phyloP scores from a whole-genome alignment of 2,888 invertebrate species.

The Emmelina monodactyla region DNA sequence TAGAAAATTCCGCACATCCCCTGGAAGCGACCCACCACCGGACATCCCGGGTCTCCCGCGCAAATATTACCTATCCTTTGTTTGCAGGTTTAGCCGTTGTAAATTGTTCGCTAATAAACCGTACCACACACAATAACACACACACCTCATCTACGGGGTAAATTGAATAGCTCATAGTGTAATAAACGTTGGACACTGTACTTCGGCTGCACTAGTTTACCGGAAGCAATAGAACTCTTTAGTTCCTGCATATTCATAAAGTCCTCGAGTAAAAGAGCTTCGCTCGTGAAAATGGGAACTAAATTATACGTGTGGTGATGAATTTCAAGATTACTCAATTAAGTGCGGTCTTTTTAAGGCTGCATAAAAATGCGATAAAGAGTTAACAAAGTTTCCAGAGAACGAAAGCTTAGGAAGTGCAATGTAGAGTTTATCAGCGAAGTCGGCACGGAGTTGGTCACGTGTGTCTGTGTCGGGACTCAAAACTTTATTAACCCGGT shows the following conservation, averaged over 20 bases:
- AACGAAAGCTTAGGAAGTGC: too few species aligned
- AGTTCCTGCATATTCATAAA: conserved; percentile 33
- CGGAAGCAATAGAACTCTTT: conserved; percentile 32
- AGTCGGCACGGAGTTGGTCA: too few species aligned
- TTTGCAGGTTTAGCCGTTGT: conserved; percentile 38
- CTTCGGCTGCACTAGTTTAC: conserved; percentile 16
- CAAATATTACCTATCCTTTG: conserved; percentile 36
- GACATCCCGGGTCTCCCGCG: conserved; percentile 29
- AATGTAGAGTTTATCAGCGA: too few species aligned
- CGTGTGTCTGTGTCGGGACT: too few species aligned
- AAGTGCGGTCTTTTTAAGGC: too few species aligned
- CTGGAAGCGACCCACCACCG: too few species aligned
- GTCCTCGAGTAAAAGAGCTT: conserved; percentile 24
- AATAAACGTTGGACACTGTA: conserved; percentile 10
- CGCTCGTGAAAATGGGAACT: conserved; percentile 18
- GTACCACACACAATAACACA: conserved; percentile 7
- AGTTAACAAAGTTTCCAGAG: too few species aligned
- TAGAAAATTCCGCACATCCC: too few species aligned
- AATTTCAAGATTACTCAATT: conserved; percentile 1
- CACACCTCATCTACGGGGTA: too few species aligned
- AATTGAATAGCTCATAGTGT: not conserved
- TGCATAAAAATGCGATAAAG: too few species aligned
- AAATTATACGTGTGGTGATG: conserved; percentile 5
- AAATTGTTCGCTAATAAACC: conserved; percentile 42
- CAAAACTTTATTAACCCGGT: too few species aligned